Percentiles rank a stretch among this genome's conserved stretches.
Conservation (phyloP, 2,888 invertebrate genomes). For the Malthinus flaveolus region DNA sequence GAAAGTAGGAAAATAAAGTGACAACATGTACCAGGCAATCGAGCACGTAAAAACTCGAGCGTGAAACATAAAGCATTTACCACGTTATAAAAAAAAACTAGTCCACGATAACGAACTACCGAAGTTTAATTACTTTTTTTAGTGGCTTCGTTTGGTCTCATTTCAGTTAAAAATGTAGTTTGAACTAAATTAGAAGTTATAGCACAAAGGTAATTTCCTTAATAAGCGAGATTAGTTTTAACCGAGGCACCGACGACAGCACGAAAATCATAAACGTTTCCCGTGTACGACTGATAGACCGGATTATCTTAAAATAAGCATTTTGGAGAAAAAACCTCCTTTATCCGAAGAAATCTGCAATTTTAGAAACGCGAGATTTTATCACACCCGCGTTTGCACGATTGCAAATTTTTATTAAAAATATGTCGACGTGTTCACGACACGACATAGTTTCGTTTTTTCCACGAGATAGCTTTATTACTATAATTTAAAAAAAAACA, state of each 20-base stretch:
- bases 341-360: constrained; percentile 26
- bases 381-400: constrained; percentile 19
- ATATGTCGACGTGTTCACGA: constrained; percentile 24
- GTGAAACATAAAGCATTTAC: constrained; percentile 49
- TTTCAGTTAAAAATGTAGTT: constrained; percentile 15
- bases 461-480: constrained; percentile 2
- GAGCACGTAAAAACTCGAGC: constrained; percentile 39
- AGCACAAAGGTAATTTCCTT: constrained; percentile 21
- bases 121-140: constrained; percentile 33
- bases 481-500: not conserved
- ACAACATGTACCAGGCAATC: constrained; percentile 51
- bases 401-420: constrained; percentile 20
- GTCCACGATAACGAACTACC: constrained; percentile 32
- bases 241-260: constrained; percentile 21
- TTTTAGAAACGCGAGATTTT: constrained; percentile 32
- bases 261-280: constrained; percentile 23
- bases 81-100: constrained; percentile 39
- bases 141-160: constrained; percentile 15
- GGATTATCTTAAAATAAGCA: constrained; percentile 20
- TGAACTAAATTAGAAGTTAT: constrained; percentile 16
- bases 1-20: constrained; percentile 49
- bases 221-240: constrained; percentile 19
- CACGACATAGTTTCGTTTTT: constrained; percentile 17
- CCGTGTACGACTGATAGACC: constrained; percentile 19
- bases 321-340: constrained; percentile 17